Conservation (phyloP, 2,888 invertebrate species). For the Amphiduros pacificus region DNA sequence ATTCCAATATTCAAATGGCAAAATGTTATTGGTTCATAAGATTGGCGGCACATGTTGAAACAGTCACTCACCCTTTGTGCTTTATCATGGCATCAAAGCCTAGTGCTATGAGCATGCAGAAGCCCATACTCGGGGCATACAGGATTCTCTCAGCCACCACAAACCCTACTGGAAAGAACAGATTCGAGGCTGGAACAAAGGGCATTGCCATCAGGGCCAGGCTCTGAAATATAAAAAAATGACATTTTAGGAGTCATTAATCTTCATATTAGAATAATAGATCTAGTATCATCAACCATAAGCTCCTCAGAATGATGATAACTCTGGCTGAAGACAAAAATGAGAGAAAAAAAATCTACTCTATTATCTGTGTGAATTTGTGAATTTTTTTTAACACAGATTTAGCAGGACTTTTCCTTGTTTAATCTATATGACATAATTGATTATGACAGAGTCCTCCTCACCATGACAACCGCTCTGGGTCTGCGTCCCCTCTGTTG, state of each 20-base stretch:
- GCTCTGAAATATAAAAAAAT: slow-evolving; percentile 63
- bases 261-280: too few species aligned
- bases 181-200: slow-evolving; percentile 92
- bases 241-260: too few species aligned
- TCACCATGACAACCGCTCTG: slow-evolving; percentile 72
- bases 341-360: too few species aligned
- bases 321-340: too few species aligned
- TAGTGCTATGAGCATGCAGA: slow-evolving; percentile 86
- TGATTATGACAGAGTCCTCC: slow-evolving; percentile 28
- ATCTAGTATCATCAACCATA: too few species aligned
- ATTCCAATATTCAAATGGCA: too few species aligned
- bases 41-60: too few species aligned
- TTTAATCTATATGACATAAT: background rate
- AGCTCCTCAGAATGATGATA: too few species aligned
- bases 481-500: slow-evolving; percentile 55
- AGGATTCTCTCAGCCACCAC: slow-evolving; percentile 94
- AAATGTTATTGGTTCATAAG: too few species aligned
- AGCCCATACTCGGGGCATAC: slow-evolving; percentile 97
- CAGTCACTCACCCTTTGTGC: slow-evolving; percentile 7
- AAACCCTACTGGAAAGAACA: slow-evolving; percentile 97
- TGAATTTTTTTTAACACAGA: too few species aligned
- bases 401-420: too few species aligned
- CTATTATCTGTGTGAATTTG: too few species aligned
- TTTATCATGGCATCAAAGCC: slow-evolving; percentile 52
- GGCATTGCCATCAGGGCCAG: slow-evolving; percentile 85